These are phyloP conservation scores for Trogon melanurus DNA, from an alignment of 2,113 vertebrate genomes.

Conservation along the genomic window DNA sequence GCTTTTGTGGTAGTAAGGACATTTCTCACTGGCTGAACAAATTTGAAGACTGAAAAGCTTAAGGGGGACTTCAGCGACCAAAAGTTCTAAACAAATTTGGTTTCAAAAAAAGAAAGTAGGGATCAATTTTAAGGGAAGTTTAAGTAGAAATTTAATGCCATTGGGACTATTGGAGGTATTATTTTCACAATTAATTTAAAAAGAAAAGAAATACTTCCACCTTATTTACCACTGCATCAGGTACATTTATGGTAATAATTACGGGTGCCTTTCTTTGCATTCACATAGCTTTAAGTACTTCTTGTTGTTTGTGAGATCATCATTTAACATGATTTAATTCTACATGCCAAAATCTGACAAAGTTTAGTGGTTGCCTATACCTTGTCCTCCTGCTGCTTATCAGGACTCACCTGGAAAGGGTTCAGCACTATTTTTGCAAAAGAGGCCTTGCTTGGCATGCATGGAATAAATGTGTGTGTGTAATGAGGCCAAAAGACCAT, in stretches of 20 bases:
- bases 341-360: not conserved
- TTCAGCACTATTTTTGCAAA: not conserved
- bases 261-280: not conserved
- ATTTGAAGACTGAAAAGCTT: not conserved
- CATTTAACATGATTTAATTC: not conserved
- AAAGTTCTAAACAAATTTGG: not conserved
- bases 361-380: not conserved
- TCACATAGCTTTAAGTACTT: not conserved
- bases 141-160: not conserved
- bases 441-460: accelerated
- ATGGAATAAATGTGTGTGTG: not conserved
- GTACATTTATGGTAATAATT: not conserved
- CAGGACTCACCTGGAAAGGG: not conserved
- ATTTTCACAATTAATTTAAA: not conserved
- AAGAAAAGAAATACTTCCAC: not conserved
- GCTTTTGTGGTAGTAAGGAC: not conserved
- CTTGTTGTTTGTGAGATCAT: not conserved
- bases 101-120: not conserved
- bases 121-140: not conserved
- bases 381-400: not conserved
- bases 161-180: not conserved
- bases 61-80: not conserved
- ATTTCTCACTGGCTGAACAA: not conserved
- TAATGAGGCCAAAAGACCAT: not conserved
- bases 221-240: not conserved